These are phyloP conservation scores for Sebastes flavidus DNA, from an alignment of 2,797 vertebrate genomes.

Conservation along the genomic window DNA sequence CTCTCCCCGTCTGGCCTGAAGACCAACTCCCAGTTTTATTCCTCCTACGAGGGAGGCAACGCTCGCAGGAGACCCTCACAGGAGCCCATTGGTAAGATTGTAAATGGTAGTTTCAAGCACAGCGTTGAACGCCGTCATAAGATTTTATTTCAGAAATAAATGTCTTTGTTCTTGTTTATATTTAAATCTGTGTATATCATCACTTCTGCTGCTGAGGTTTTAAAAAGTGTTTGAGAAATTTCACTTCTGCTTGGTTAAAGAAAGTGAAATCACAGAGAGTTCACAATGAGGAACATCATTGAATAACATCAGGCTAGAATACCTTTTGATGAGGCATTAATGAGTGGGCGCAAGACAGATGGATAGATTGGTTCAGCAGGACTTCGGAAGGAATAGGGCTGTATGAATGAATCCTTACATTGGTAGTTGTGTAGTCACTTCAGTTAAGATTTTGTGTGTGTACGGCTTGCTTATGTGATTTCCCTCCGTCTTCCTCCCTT, in stretches of 20 bases:
- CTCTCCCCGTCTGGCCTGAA: slow-evolving; percentile 90
- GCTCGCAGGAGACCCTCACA: slow-evolving; percentile 88
- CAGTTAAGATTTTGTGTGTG: slow-evolving; percentile 3
- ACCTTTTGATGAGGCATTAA: slow-evolving; percentile 41
- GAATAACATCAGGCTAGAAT: slow-evolving; percentile 32
- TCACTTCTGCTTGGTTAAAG: slow-evolving; percentile 52
- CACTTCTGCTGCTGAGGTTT: slow-evolving; percentile 53
- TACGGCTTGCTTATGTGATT: slow-evolving; percentile 25
- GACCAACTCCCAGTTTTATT: slow-evolving; percentile 88
- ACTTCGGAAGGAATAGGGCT: not conserved
- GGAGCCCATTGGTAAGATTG: slow-evolving; percentile 85
- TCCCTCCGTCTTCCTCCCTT: slow-evolving; percentile 25
- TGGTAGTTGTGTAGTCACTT: slow-evolving; percentile 12
- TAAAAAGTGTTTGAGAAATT: slow-evolving; percentile 28
- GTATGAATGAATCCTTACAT: slow-evolving; percentile 5
- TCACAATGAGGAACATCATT: not conserved
- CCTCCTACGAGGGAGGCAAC: slow-evolving; percentile 80
- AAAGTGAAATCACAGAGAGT: slow-evolving; percentile 16
- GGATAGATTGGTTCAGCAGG: slow-evolving; percentile 26
- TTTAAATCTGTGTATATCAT: slow-evolving; percentile 24
- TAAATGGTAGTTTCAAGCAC: not conserved
- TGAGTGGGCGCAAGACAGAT: slow-evolving; percentile 40
- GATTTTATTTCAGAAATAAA: not conserved
- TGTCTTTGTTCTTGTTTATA: slow-evolving; percentile 23
- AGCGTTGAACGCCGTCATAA: not conserved